Base-by-base conservation (phyloP, 2,888 invertebrate genomes). In the Hypena proboscidalis region DNA sequence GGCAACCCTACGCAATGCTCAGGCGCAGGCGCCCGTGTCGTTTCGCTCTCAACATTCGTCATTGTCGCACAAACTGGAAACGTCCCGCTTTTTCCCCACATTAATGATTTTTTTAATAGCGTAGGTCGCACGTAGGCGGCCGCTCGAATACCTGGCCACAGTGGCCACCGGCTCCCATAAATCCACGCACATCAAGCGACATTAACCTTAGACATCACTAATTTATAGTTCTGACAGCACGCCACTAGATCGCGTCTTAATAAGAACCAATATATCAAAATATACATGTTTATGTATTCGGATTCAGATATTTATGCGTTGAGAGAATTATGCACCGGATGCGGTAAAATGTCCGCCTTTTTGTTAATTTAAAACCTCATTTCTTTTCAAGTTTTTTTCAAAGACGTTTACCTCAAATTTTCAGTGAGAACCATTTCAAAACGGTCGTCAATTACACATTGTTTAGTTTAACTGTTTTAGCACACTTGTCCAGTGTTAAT, bases 41-140 rank as follows among this genome's bases (percentile, higher is more conserved):
- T 61, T 65, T 59, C 63, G 69, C 70, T 60, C 66, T 64, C 67
- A 42, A 62, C 70, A 80, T 81, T 67, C 68, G 74, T 80, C 80
- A 70, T 58, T 67, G 77, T 77, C 76, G 49, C 58, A 48, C 46
- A 56, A 57, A 55, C 56, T 59, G 49, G 29, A 52, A 47, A 58
- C 43, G 48, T 58, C 41, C 54, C 36, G 61, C 50, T 61, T 58
- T 62, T 65, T 51, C 66, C 61, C 46, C 39, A 41, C 62, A 53
- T 22, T 49, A 29, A 62, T 34, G 33, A 38, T 39, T 40, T 49
- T 48, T 42, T 50, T 46, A 52, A 51, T 46, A 34, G 38, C 42
- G 50, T 45, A 51, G 40, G 37, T 29, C 7, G 29, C 11, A 29
- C 42, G 63, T 65, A 46, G 63, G 62, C 50, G 56, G 30, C 47